These are phyloP conservation scores for Zaprionus lachaisei DNA, from an alignment of 1,140 invertebrate genomes.

Conservation along the genomic window DNA sequence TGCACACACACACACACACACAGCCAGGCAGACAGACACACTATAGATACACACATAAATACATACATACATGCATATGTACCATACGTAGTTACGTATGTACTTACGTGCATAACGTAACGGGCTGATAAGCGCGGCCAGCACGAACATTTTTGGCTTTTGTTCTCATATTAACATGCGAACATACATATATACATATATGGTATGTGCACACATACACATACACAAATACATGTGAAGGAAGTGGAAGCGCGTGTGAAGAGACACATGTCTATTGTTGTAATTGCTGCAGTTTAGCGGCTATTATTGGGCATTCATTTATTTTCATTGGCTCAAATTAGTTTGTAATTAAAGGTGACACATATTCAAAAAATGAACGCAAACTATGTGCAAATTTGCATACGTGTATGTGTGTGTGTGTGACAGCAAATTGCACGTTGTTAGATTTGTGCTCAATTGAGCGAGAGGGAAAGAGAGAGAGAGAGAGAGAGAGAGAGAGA, in stretches of 20 bases:
- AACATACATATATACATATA: not conserved
- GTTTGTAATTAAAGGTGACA: conserved; percentile 2
- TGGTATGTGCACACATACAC: not conserved
- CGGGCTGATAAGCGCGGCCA: not conserved
- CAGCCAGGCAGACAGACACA: not conserved
- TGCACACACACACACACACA: not conserved
- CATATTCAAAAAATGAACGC: not conserved
- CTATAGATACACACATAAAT: not conserved
- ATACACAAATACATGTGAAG: not conserved
- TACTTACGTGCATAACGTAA: not conserved
- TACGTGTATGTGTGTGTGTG: not conserved
- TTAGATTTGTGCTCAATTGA: not conserved
- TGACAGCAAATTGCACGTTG: not conserved
- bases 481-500: not conserved
- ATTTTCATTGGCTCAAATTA: conserved; percentile 3
- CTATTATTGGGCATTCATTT: conserved; percentile 7
- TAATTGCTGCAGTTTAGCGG: conserved; percentile 7
- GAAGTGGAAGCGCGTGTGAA: not conserved
- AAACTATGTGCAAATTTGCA: not conserved
- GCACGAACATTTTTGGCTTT: not conserved
- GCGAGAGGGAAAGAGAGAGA: not conserved
- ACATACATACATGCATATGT: not conserved
- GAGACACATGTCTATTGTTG: conserved; percentile 1
- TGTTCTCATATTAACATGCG: not conserved
- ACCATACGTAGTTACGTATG: not conserved